phyloP scores from a whole-genome alignment of 2,113 vertebrate genomes.

The Larimichthys polyactis region DNA sequence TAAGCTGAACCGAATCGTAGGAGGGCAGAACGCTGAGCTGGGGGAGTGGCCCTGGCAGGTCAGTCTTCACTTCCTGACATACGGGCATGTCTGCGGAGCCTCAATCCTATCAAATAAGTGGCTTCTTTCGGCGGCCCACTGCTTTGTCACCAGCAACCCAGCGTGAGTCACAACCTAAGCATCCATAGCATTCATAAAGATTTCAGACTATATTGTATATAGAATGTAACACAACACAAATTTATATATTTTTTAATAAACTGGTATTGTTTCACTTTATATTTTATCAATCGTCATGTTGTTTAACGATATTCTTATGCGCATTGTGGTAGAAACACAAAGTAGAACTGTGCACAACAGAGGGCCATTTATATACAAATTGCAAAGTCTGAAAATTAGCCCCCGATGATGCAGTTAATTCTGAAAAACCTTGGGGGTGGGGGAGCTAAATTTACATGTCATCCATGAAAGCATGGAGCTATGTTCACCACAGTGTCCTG shows the following conservation, averaged over 20 bases:
- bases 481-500: conserved; percentile 62
- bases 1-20: conserved; percentile 86
- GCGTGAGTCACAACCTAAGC: conserved; percentile 70
- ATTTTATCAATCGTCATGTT: conserved; percentile 30
- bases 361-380: conserved; percentile 42
- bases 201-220: not conserved
- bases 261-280: not conserved
- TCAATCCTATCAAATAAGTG: conserved; percentile 84
- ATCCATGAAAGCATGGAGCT: conserved; percentile 20
- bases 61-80: conserved; percentile 81
- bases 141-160: conserved; percentile 73
- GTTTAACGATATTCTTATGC: conserved; percentile 13
- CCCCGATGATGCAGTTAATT: conserved; percentile 54
- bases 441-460: conserved; percentile 19
- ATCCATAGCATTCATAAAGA: not conserved
- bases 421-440: conserved; percentile 18
- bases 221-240: not conserved
- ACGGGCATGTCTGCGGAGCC: conserved; percentile 81
- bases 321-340: conserved; percentile 11
- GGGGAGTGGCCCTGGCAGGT: conserved; percentile 90
- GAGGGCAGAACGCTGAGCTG: conserved; percentile 82
- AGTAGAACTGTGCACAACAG: conserved; percentile 38
- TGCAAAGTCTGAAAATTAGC: conserved; percentile 48
- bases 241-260: not conserved
- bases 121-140: conserved; percentile 85